These are phyloP conservation scores for Trachelus stipa DNA, from an alignment of 2,888 invertebrate species.

Conservation along the genomic window DNA sequence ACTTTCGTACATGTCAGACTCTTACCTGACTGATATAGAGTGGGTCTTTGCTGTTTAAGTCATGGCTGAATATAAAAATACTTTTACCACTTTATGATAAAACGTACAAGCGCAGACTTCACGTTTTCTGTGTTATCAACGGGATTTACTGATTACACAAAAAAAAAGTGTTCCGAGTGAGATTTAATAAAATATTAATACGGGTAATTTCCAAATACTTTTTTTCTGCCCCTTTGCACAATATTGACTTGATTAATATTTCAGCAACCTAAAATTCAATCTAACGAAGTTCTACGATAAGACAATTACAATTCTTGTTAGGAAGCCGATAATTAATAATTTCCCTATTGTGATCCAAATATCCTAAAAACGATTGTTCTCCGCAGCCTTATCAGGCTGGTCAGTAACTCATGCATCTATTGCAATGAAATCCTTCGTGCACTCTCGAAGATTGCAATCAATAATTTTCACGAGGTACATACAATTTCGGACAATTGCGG, in stretches of 20 bases:
- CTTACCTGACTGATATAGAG: background rate
- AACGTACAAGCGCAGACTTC: background rate
- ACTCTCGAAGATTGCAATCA: constrained; percentile 22
- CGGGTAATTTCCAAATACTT: background rate
- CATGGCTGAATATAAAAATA: background rate
- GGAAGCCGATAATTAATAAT: background rate
- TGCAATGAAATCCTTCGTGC: background rate
- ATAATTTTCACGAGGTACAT: constrained; percentile 17
- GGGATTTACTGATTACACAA: background rate
- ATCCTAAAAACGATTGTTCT: too few relatives aligned
- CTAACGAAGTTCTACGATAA: background rate
- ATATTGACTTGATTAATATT: background rate
- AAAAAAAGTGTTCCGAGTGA: background rate
- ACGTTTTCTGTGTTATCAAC: background rate
- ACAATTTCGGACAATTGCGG: constrained; percentile 28
- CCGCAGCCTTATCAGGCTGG: too few relatives aligned
- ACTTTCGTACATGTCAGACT: background rate
- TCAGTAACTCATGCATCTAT: background rate
- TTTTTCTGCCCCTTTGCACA: background rate
- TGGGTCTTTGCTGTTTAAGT: background rate
- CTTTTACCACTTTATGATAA: background rate
- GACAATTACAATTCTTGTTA: background rate
- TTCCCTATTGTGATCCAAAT: background rate
- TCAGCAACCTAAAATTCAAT: background rate
- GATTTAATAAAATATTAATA: background rate